Base-by-base conservation (phyloP, 2,888 invertebrate genomes). In the Clepsis dumicolana region DNA sequence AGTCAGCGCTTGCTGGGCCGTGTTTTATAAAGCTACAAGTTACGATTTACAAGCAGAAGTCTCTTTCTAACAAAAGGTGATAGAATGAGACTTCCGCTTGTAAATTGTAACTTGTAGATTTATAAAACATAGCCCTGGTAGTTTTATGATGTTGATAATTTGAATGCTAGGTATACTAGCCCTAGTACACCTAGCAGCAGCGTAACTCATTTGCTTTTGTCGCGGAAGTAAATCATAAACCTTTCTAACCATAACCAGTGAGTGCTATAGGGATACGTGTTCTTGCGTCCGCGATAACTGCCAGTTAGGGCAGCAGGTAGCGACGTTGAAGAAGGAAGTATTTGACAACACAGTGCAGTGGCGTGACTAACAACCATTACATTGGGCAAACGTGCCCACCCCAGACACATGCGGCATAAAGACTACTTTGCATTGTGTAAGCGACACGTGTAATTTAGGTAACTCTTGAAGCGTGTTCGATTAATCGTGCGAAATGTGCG, bases 401-500 rank as follows among this genome's bases (percentile, higher is more conserved):
- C 66, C 44, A 56, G 50, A 25, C 27, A 29, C 29, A 24, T 53
- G 14, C 25, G 38, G 50, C 62, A 38, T 56, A 67, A 64, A 41
- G 63, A 53, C 35, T 21, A 16, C 3, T 53, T 59, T 57, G 8
- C 41, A 14, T 59, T 62, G 50, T 35, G 56, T 57, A 57, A 52
- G 62, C 56, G 25, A 63, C 59, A 59, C 50, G 29, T 53, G 18
- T 59, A 59, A 53, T 68, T 57, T 68, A 59, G 63, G 18, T 59
- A 32, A 52, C 53, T 63, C 57, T 25, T 59, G 25, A 24, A 64
- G 63, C 68, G 59, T 68, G 68, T 64, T 63, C 68, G 52, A 59
- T 68, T 68, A 68, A 68, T 64, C 68, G 68, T 38, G 59, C 32
- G 57, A 52, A 61, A 62, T 67, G 67, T 68, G 63, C 64, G 68